Base-by-base conservation (phyloP, 2,797 vertebrate genomes). In the Melanotaenia trifasciata region DNA sequence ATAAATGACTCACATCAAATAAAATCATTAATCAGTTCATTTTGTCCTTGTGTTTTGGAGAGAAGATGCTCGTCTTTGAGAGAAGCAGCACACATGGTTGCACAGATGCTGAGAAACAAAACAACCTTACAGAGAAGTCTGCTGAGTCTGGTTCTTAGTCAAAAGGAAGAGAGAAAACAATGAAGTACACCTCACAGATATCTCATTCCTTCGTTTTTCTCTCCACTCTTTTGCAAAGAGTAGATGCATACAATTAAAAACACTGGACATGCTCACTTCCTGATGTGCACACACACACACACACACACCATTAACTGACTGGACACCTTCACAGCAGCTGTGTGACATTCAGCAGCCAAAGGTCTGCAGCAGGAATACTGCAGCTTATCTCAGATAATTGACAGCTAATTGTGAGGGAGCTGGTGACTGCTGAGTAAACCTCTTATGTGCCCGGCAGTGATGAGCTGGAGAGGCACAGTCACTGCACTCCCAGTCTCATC, bases 351-450 rank as follows among this genome's bases (percentile, higher is more conserved):
- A 67, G 74, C 7, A 20, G 57, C 18, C 6, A 45, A 36, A 70
- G 45, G 47, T 82, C 58, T 79, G 64, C 45, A 53, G 67, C 64
- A 69, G 64, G 30, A 68, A 77, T 38, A 70, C 64, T 66, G 59
- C 76, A 84, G 79, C 76, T 87, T 66, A 80, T 87, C 87, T 85
- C 71, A 67, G 80, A 87, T 91, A 84, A 92, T 81, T 89, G 85
- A 85, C 74, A 72, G 84, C 69, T 89, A 84, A 86, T 85, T 91
- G 76, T 18, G 1, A 58, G 53, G 57, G 77, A 83, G 82, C 65
- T 62, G 80, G 78, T 74, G 84, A 68, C 71, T 80, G 69, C 66
- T 79, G 72, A 53, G 72, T 14, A 53, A 79, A 69, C 65, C 72
- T 67, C 50, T 58, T 30, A 68, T 58, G 54, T 69, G 59, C 64